A percentile compares a stretch with the other conserved stretches of the same genome.
Conservation (phyloP, 2,888 invertebrate species). For the Myathropa florea region DNA sequence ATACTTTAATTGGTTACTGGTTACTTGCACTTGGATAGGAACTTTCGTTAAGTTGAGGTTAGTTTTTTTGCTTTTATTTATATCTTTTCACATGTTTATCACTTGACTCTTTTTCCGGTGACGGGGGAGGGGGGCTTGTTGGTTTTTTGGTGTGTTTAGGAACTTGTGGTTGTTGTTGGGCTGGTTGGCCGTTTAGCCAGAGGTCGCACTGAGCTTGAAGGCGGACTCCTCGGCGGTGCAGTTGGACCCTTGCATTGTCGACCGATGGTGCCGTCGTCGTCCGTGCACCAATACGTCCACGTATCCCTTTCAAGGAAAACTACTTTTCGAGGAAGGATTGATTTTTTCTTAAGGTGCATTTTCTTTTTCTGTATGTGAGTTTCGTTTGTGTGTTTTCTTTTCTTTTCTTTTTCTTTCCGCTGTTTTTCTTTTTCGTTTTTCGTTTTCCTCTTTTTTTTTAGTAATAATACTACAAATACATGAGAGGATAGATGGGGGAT, state of each 20-base stretch:
- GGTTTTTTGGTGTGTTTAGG: conserved; percentile 40
- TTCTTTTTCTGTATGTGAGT: conserved; percentile 68
- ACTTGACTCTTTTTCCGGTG: conserved; percentile 40
- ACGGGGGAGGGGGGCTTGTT: too few species aligned
- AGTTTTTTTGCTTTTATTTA: conserved; percentile 50
- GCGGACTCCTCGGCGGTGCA: conserved; percentile 28
- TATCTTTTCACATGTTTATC: conserved; percentile 60
- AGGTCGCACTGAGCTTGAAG: conserved; percentile 8
- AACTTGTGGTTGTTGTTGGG: conserved; percentile 49
- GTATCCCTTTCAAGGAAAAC: conserved; percentile 71
- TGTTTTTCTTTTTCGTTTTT: conserved; percentile 22
- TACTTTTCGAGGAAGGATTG: conserved; percentile 75
- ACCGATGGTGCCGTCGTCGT: conserved; percentile 47
- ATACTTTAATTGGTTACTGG: background rate
- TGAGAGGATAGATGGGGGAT: conserved; percentile 41
- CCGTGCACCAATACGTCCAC: conserved; percentile 71
- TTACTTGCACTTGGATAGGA: conserved; percentile 72
- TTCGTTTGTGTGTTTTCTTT: conserved; percentile 65
- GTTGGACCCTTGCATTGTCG: conserved; percentile 59
- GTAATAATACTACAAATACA: conserved; percentile 67
- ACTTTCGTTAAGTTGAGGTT: conserved; percentile 74
- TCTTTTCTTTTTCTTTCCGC: conserved; percentile 15
- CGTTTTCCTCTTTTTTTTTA: conserved; percentile 52
- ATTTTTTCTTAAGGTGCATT: conserved; percentile 77
- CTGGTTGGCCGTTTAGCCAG: conserved; percentile 33